Evolutionary conservation across 2,888 invertebrate genomes (phyloP), one percentile per base, ranked within the genome.

Genomic region (Clepsis dumicolana): DNA sequence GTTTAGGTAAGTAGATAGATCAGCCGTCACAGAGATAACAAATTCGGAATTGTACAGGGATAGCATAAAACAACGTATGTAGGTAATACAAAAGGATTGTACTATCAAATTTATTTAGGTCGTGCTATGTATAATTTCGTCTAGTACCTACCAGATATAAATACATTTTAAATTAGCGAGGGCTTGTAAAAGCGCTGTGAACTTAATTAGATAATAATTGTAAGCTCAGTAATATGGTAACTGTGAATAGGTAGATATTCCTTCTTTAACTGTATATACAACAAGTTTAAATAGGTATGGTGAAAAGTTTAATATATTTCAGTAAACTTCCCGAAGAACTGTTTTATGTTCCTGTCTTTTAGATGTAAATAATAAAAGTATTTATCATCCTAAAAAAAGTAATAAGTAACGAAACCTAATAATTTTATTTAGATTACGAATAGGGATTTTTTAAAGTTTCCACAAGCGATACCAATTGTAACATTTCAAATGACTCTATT

Each of bases 21-120:
- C 68, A 75, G 77, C 78, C 74, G 75, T 77, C 80, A 78, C 75
- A 77, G 79, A 80, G 32, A 78, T 77, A 85, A 91, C 93, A 93
- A 93, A 93, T 93, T 93, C 93, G 93, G 93, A 91, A 90, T 83
- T 88, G 90, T 93, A 93, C 93, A 93, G 93, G 93, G 93, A 93
- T 90, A 89, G 81, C 79, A 79, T 87, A 81, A 86, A 84, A 77
- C 50, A 56, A 67, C 77, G 77, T 79, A 81, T 79, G 77, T 79
- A 81, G 79, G 77, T 77, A 83, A 84, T 78, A 76, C 79, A 77
- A 79, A 83, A 77, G 71, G 74, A 75, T 77, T 71, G 38, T 59
- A 62, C 78, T 80, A 83, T 81, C 80, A 80, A 79, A 79, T 72
- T 78, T 80, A 77, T 80, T 80, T 75, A 79, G 72, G 73, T 77